Conservation (phyloP, 2,888 invertebrate species). For the Drosophila dives region DNA sequence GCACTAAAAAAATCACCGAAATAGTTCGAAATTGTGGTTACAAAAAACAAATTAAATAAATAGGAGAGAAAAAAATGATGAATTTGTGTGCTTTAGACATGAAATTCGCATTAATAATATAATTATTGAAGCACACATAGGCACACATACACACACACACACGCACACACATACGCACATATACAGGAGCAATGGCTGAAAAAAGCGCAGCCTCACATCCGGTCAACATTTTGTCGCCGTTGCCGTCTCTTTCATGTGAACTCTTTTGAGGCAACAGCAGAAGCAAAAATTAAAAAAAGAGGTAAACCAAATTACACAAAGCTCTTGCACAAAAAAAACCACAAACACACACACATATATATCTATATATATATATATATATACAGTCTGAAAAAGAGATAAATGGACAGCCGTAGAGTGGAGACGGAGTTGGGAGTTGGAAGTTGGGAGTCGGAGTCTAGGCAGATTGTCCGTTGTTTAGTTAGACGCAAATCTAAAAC, state of each 20-base stretch:
- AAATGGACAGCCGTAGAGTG: constrained; percentile 8
- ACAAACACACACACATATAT: constrained; percentile 2
- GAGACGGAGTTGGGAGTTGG: constrained; percentile 10
- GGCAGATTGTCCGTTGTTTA: constrained; percentile 72
- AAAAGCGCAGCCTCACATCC: constrained; percentile 82
- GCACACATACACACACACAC: constrained; percentile 13
- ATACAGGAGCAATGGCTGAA: constrained; percentile 53
- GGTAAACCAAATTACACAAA: constrained; percentile 78
- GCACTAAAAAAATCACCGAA: not conserved
- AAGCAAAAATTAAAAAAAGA: constrained; percentile 52
- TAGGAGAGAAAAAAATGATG: constrained; percentile 33
- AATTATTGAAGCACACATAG: constrained; percentile 63
- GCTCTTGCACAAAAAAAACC: constrained; percentile 48
- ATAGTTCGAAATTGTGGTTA: not conserved
- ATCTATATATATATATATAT: not conserved
- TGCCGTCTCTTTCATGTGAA: constrained; percentile 77
- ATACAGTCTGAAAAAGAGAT: not conserved
- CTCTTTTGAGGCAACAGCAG: constrained; percentile 65
- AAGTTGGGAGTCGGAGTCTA: constrained; percentile 36
- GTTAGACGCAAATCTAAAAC: constrained; percentile 75
- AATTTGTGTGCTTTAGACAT: constrained; percentile 57
- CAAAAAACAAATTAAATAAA: not conserved
- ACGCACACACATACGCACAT: constrained; percentile 1
- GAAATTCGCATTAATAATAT: constrained; percentile 79
- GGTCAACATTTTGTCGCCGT: constrained; percentile 82